These are phyloP conservation scores for Chrosomus eos DNA, from an alignment of 2,797 vertebrate species.

Conservation along the genomic window DNA sequence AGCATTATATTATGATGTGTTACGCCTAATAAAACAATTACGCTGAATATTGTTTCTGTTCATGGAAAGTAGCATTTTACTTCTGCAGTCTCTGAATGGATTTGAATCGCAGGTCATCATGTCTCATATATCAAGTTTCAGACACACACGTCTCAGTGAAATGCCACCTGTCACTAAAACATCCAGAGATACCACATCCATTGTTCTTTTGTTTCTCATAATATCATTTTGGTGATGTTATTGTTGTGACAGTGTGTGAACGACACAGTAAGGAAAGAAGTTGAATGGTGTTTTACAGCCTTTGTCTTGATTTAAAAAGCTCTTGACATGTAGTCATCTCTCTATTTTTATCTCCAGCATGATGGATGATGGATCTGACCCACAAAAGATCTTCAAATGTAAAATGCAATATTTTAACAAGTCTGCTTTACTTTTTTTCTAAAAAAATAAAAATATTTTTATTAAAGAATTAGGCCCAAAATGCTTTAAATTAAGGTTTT, in stretches of 20 bases:
- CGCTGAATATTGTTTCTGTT: neutral
- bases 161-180: neutral
- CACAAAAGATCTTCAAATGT: neutral
- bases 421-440: neutral
- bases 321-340: neutral
- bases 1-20: neutral
- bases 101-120: neutral
- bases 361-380: neutral
- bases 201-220: neutral
- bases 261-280: neutral
- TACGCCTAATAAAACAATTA: neutral
- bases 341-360: neutral
- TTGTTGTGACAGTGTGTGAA: neutral
- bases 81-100: neutral
- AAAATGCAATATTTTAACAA: neutral
- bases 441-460: neutral
- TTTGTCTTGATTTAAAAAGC: neutral
- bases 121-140: neutral
- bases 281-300: neutral
- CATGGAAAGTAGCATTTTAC: neutral
- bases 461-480: neutral
- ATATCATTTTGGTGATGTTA: neutral
- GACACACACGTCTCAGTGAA: neutral
- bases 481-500: neutral
- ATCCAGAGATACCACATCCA: neutral